Conservation (phyloP, 2,797 vertebrate genomes). For the Dermochelys coriacea region DNA sequence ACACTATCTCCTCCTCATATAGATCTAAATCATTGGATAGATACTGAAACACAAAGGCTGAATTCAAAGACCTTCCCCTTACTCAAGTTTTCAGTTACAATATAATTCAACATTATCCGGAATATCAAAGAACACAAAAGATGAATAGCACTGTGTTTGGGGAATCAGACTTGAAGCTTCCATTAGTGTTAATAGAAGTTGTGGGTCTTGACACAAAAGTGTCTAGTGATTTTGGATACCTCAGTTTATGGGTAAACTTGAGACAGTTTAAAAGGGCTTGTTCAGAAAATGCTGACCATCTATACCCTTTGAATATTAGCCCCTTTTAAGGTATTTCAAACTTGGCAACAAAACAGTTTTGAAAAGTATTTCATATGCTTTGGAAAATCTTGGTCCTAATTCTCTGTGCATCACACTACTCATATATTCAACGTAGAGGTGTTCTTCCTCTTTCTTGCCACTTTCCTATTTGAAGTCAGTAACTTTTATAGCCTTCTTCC, state of each 20-base stretch:
- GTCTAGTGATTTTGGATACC: not conserved
- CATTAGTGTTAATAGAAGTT: not conserved
- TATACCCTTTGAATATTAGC: not conserved
- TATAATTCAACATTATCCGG: not conserved
- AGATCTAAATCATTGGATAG: not conserved
- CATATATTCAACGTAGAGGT: not conserved
- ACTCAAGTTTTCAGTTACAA: not conserved
- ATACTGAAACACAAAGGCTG: not conserved
- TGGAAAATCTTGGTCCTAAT: not conserved
- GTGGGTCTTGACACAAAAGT: accelerated
- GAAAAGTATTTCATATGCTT: constrained; percentile 22
- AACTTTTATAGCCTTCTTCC: too few species aligned
- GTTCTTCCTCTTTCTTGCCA: too few species aligned
- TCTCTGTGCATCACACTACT: constrained; percentile 9
- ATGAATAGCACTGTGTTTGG: not conserved
- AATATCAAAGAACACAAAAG: not conserved
- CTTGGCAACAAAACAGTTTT: not conserved
- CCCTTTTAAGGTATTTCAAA: not conserved
- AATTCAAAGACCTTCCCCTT: not conserved
- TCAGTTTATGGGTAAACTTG: too few species aligned
- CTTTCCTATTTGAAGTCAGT: too few species aligned
- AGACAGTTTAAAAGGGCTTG: not conserved
- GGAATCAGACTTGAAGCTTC: not conserved
- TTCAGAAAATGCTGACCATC: not conserved
- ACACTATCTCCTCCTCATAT: not conserved